phyloP scores from a whole-genome alignment of 1,140 invertebrate species.

The Drosophila lowei region DNA sequence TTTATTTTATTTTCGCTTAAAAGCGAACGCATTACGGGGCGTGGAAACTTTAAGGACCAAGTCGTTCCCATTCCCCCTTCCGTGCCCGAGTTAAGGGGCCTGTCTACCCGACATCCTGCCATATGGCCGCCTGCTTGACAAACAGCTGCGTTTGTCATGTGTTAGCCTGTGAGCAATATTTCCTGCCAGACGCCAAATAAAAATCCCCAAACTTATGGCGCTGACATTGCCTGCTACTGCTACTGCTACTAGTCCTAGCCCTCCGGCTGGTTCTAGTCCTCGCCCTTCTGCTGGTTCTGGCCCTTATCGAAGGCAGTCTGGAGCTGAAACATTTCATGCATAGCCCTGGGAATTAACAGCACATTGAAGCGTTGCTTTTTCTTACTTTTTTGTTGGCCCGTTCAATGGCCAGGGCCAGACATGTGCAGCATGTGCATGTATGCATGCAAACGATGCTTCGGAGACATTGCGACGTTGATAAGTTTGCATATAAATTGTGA shows the following conservation, averaged over 20 bases:
- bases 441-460: constrained; percentile 72
- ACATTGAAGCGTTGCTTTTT: constrained; percentile 52
- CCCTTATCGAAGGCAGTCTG: neutral
- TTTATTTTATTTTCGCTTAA: constrained; percentile 43
- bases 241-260: neutral
- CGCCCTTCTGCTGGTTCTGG: no score
- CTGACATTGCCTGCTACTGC: constrained; percentile 42
- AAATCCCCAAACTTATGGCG: constrained; percentile 78
- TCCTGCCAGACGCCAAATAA: constrained; percentile 74
- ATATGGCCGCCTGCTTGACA: constrained; percentile 56
- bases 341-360: constrained; percentile 72
- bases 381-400: constrained; percentile 11
- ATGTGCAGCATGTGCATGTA: constrained; percentile 39
- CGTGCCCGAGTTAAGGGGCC: neutral
- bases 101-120: constrained; percentile 12
- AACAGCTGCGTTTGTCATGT: constrained; percentile 79
- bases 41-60: constrained; percentile 55
- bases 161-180: constrained; percentile 76
- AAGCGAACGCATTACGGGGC: constrained; percentile 24
- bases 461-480: constrained; percentile 75
- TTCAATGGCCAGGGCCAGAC: constrained; percentile 17
- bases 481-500: constrained; percentile 81
- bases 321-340: constrained; percentile 38
- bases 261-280: neutral
- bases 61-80: neutral